Base-by-base conservation (phyloP, 53 echinoderm and acorn worm species). In the Patiria pectinifera region DNA sequence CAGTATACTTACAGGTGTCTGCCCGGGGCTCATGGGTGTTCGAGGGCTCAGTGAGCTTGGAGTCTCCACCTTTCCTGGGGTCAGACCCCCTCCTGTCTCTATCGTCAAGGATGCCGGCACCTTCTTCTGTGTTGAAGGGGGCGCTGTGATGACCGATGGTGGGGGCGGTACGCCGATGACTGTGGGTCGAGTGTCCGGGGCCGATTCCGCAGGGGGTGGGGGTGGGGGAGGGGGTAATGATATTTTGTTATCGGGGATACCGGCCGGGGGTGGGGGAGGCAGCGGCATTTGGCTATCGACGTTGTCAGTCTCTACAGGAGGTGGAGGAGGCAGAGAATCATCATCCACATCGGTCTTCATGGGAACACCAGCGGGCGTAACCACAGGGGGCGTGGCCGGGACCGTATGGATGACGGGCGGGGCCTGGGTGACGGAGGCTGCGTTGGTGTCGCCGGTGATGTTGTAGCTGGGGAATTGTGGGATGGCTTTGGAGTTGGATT, bases 311-410 rank as follows among this genome's bases (percentile, higher is more conserved):
- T 91, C 89, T 58, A 76, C 46, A n/a, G 89, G 69, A 13, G 94
- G 95, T 4, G 97, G 97, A 23, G 97, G 96, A 0, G 97, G 97
- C 16, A 96, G 76, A n/a, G 44, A n/a, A 4, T n/a, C 6, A 47
- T 80, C 86, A 5, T 53, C 53, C 53, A 53, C 25, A 0, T 21
- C 91, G 6, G 81, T 71, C 22, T 76, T 70, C 69, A 86, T 75
- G 48, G 91, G 46, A 7, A 89, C 81, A 53, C 84, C 75, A 6
- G 80, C 72, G 25, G 92, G 43, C n/a, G 71, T 59, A 71, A 14
- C 19, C 15, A 66, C 71, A 35, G 94, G 86, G n/a, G 81, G 72
- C 71, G 93, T 46, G 44, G 87, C 91, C 69, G 91, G 86, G 43
- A 66, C 69, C 11, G 84, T 75, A 69, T 80, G 76, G 47, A 93